Evolutionary conservation across 2,113 vertebrate species (phyloP), one percentile per base, ranked within the genome.

Genomic region (Larimichthys polyactis): DNA sequence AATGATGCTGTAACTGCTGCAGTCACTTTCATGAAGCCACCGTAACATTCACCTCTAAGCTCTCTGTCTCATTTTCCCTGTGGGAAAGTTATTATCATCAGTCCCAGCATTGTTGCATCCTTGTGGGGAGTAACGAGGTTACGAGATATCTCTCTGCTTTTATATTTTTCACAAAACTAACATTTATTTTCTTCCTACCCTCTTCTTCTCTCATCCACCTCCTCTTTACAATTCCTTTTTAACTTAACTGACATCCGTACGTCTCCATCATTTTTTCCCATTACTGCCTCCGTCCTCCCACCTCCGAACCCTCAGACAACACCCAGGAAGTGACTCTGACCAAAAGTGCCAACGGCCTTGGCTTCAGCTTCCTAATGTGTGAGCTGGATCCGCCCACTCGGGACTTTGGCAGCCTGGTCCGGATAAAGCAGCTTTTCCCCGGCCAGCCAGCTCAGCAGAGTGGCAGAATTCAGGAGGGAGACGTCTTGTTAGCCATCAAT

Each of bases 331-430:
- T 98, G 86, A 96, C 86, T 43, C 82, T 98, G 85, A 96, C 71
- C 63, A 97, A 97, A 92, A 96, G 93, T 29, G 86, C 91, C 58
- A 93, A 86, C 6, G 96, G 97, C 10, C 93, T 98, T 3, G 97
- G 97, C 62, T 98, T 98, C 88, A 97, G 96, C 71, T 97, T 98
- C 63, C 83, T 97, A 64, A 95, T 97, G 83, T 93, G 92, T 71
- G 95, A 95, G 89, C 85, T 94, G 0, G 77, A 95, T 81, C 94
- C 93, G 1, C 88, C 93, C 11, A 85, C 40, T 1, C 85, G 65
- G 74, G 93, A 92, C 52, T 87, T 87, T 52, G 91, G 89, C 68
- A 92, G 90, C 32, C 85, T 97, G 51, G 90, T 98, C 62, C 94
- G 96, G 65, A 95, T 97, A 78, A 97, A 97, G 90, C 85, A 92